Conservation (phyloP, 1,140 invertebrate species). For the Phymastichus coffea region DNA sequence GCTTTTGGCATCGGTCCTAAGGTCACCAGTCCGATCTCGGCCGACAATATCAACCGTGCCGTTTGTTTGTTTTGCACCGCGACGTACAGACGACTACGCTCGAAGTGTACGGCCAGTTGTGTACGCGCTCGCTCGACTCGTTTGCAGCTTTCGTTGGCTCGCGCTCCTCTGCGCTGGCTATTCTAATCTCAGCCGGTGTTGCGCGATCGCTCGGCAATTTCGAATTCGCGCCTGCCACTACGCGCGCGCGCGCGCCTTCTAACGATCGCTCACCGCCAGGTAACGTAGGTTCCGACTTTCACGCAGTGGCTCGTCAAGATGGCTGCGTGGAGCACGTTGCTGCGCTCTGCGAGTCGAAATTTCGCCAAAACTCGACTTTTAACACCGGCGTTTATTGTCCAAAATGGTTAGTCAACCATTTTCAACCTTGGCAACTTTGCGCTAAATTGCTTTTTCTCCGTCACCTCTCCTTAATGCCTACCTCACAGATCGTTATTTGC, state of each 20-base stretch:
- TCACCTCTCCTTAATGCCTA: too few species aligned
- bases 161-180: too few species aligned
- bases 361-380: constrained; percentile 10
- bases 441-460: neutral
- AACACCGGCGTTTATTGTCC: neutral
- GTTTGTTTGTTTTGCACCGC: too few species aligned
- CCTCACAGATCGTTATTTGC: constrained; percentile 25
- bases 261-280: too few species aligned
- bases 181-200: too few species aligned
- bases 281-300: too few species aligned
- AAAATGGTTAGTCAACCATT: constrained; percentile 8
- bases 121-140: too few species aligned
- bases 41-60: neutral
- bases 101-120: too few species aligned
- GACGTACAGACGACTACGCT: too few species aligned
- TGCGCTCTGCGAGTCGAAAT: constrained; percentile 28
- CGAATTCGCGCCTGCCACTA: neutral
- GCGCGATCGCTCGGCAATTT: too few species aligned
- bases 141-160: too few species aligned
- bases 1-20: constrained; percentile 1
- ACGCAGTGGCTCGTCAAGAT: too few species aligned
- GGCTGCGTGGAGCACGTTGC: constrained; percentile 37
- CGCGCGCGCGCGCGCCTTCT: neutral
- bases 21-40: neutral
- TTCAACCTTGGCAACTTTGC: neutral